phyloP scores from a whole-genome alignment of 2,113 vertebrate species.

The Mesembrinibis cayennensis region DNA sequence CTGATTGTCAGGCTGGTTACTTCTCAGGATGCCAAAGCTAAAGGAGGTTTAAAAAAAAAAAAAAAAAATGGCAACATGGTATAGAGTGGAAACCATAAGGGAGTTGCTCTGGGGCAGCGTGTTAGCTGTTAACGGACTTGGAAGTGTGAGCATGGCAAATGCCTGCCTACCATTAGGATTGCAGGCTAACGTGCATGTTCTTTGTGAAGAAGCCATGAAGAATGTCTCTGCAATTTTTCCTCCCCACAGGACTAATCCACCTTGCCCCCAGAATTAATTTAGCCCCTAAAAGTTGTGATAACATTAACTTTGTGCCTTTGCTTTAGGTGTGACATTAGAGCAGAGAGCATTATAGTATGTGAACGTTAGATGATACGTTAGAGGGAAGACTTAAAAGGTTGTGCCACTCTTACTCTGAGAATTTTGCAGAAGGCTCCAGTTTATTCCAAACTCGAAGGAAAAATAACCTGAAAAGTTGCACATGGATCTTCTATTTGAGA shows the following conservation, averaged over 20 bases:
- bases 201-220: neutral
- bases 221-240: neutral
- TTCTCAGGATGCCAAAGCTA: neutral
- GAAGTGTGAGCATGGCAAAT: neutral
- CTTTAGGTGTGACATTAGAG: neutral
- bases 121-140: neutral
- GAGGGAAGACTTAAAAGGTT: neutral
- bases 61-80: neutral
- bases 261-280: neutral
- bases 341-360: neutral
- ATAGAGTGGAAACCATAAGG: neutral
- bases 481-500: neutral
- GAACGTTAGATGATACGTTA: neutral
- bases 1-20: neutral
- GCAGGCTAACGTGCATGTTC: neutral
- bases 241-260: neutral
- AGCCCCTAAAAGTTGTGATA: neutral
- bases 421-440: neutral
- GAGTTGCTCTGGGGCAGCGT: neutral
- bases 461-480: neutral
- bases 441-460: neutral
- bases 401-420: neutral
- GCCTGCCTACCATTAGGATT: neutral
- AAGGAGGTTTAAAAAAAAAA: neutral
- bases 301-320: neutral